Conservation (phyloP, 2,888 invertebrate genomes). For the Drosophila demipolita region DNA sequence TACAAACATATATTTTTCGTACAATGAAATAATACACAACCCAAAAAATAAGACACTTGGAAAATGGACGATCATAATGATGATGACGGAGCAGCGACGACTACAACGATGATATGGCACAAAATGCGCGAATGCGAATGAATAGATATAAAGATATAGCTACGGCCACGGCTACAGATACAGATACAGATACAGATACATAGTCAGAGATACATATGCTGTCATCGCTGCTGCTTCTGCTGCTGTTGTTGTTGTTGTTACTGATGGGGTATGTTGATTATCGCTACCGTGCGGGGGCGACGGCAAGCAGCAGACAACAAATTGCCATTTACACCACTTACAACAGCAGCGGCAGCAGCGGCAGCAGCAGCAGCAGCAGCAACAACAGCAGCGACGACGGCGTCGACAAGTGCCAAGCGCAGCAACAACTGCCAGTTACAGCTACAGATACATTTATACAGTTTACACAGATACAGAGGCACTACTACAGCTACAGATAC, state of each 20-base stretch:
- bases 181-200: slow-evolving; percentile 18
- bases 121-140: slow-evolving; percentile 69
- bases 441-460: slow-evolving; percentile 22
- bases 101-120: slow-evolving; percentile 73
- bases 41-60: slow-evolving; percentile 64
- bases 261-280: slow-evolving; percentile 47
- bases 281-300: slow-evolving; percentile 73
- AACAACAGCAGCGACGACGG: slow-evolving; percentile 49
- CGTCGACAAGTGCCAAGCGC: slow-evolving; percentile 42
- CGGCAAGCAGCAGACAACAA: slow-evolving; percentile 64
- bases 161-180: slow-evolving; percentile 10
- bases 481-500: slow-evolving; percentile 11
- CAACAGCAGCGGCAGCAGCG: slow-evolving; percentile 57
- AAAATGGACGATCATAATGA: slow-evolving; percentile 74
- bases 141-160: slow-evolving; percentile 53
- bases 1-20: slow-evolving; percentile 27
- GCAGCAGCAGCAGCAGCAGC: slow-evolving; percentile 43
- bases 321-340: slow-evolving; percentile 82
- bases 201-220: slow-evolving; percentile 40
- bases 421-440: slow-evolving; percentile 30
- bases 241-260: slow-evolving; percentile 1
- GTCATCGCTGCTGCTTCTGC: slow-evolving; percentile 54
- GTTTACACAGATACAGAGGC: slow-evolving; percentile 9
- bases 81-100: slow-evolving; percentile 60
- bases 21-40: slow-evolving; percentile 65